A percentile compares a stretch with the other conserved stretches of the same genome.
Conservation (phyloP, 64 coral and sea anemone genomes). For the Stichodactyla helianthus region DNA sequence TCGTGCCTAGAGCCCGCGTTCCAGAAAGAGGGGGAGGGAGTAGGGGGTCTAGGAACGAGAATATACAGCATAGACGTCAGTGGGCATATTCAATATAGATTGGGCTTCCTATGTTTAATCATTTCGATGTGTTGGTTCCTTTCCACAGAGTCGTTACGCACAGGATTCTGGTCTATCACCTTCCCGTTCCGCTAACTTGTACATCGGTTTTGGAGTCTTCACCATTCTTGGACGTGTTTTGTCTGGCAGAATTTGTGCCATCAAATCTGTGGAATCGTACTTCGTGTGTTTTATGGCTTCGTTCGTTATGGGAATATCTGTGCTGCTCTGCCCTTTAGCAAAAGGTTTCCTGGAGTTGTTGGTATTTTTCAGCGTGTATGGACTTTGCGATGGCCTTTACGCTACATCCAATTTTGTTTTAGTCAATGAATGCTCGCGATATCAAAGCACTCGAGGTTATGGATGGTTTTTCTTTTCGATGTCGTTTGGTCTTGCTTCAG, state of each 20-base stretch:
- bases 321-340: neutral
- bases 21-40: too few species aligned
- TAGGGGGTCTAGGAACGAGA: too few species aligned
- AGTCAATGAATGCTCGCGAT: neutral
- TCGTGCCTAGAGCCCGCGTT: too few species aligned
- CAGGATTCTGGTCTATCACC: neutral
- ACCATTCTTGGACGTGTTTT: neutral
- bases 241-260: neutral
- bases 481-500: neutral
- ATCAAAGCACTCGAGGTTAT: neutral
- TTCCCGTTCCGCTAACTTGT: neutral
- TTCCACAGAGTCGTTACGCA: conserved; percentile 4
- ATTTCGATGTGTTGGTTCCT: neutral
- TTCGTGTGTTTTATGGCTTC: neutral
- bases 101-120: neutral
- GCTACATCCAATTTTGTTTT: neutral
- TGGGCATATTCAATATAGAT: neutral
- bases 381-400: conserved; percentile 1
- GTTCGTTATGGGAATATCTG: neutral
- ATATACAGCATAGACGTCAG: too few species aligned
- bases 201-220: neutral
- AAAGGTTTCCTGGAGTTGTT: neutral
- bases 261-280: neutral
- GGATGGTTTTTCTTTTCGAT: conserved; percentile 1
- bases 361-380: neutral